Conservation (phyloP, 1,140 invertebrate genomes). For the Drosophila arizonae region DNA sequence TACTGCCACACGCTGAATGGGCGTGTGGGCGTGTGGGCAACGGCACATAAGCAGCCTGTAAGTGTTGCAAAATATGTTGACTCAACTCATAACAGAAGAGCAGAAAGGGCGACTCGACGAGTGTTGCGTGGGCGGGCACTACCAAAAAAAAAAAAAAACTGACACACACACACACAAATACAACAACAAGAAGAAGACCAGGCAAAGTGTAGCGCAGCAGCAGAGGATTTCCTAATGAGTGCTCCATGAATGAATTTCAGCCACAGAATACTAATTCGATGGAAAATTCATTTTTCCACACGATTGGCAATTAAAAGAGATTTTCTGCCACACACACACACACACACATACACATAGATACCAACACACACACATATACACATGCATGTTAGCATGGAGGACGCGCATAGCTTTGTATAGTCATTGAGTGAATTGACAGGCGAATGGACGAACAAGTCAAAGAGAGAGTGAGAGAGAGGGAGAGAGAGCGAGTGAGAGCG, state of each 20-base stretch:
- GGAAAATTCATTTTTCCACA: slow-evolving; percentile 83
- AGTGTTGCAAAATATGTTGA: slow-evolving; percentile 83
- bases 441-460: slow-evolving; percentile 43
- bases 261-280: slow-evolving; percentile 83
- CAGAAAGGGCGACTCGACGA: slow-evolving; percentile 32
- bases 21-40: background rate
- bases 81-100: slow-evolving; percentile 80
- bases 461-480: background rate
- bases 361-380: slow-evolving; percentile 19
- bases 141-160: slow-evolving; percentile 6
- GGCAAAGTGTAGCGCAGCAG: slow-evolving; percentile 42
- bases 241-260: slow-evolving; percentile 82
- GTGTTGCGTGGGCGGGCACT: slow-evolving; percentile 41
- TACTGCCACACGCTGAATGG: slow-evolving; percentile 41
- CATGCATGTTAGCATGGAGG: slow-evolving; percentile 26
- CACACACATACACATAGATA: slow-evolving; percentile 5
- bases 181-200: slow-evolving; percentile 22
- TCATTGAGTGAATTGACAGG: slow-evolving; percentile 78
- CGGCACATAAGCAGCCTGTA: slow-evolving; percentile 62
- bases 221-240: slow-evolving; percentile 82
- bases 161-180: slow-evolving; percentile 17
- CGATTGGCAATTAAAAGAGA: slow-evolving; percentile 83
- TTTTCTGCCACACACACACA: slow-evolving; percentile 66
- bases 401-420: slow-evolving; percentile 71
- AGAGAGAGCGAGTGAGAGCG: background rate